Percentiles rank a stretch among this genome's conserved stretches.
phyloP scores from a whole-genome alignment of 2,888 invertebrate genomes.

The Drosophila histrio region DNA sequence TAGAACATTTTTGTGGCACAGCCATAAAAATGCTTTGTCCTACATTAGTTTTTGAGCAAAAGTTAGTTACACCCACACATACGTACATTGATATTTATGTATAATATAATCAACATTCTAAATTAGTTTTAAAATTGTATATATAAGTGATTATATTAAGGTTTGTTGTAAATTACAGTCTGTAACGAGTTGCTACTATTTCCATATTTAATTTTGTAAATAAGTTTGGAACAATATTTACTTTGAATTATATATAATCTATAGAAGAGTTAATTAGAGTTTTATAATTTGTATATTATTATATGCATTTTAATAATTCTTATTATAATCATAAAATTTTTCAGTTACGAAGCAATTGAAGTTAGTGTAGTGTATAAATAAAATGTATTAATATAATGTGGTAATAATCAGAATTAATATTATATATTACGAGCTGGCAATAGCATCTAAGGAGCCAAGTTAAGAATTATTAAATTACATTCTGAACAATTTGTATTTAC shows the following conservation, averaged over 20 bases:
- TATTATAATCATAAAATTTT: background rate
- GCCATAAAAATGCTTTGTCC: slow-evolving; percentile 73
- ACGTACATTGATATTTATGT: background rate
- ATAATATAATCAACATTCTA: slow-evolving; percentile 2
- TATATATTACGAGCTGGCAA: background rate
- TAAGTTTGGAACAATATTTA: background rate
- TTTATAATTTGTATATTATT: background rate
- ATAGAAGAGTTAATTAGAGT: background rate
- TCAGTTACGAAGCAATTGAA: no score
- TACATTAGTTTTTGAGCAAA: slow-evolving; percentile 56
- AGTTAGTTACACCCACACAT: slow-evolving; percentile 7
- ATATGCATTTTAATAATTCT: background rate
- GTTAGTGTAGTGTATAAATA: no score
- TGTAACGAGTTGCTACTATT: background rate
- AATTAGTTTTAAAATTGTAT: slow-evolving; percentile 21
- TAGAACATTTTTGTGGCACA: slow-evolving; percentile 69
- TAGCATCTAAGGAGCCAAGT: background rate
- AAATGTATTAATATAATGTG: no score
- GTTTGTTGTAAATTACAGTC: slow-evolving; percentile 3
- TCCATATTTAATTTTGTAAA: background rate
- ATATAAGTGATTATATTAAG: background rate
- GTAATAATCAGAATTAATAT: background rate
- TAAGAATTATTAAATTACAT: background rate
- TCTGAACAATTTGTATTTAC: slow-evolving; percentile 21
- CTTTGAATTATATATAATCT: background rate